These are phyloP conservation scores for Petrolisthes manimaculis DNA, from an alignment of 2,888 invertebrate species.

Conservation along the genomic window DNA sequence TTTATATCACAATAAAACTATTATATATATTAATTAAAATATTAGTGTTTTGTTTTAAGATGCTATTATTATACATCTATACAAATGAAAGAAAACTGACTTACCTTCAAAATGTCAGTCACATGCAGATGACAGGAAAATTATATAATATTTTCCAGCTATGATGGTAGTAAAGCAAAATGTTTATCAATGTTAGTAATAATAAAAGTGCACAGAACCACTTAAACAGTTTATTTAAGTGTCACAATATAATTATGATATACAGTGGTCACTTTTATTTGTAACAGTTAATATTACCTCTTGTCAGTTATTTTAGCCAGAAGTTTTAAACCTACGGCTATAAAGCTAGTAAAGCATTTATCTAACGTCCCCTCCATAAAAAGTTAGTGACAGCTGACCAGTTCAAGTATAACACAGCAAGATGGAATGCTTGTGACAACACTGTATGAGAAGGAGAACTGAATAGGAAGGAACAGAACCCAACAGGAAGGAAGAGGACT, in stretches of 20 bases:
- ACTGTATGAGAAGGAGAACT: not conserved
- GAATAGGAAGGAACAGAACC: conserved; percentile 35
- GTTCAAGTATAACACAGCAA: conserved; percentile 30
- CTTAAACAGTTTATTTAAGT: conserved; percentile 63
- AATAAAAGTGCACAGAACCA: conserved; percentile 42
- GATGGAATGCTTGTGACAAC: conserved; percentile 27
- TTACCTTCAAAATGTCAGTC: not conserved
- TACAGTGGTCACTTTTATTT: conserved; percentile 61
- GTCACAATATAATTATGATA: conserved; percentile 60
- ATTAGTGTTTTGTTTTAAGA: no score
- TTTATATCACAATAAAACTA: no score
- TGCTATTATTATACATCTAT: not conserved
- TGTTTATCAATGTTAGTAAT: conserved; percentile 30
- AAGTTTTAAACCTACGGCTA: conserved; percentile 59
- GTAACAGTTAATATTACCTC: conserved; percentile 61
- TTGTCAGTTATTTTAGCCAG: conserved; percentile 48
- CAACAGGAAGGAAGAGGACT: conserved; percentile 33
- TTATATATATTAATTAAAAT: no score
- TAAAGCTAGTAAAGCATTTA: conserved; percentile 55
- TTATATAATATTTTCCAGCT: not conserved
- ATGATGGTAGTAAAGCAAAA: not conserved
- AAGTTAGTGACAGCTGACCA: conserved; percentile 56
- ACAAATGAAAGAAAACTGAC: not conserved
- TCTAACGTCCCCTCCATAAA: conserved; percentile 54
- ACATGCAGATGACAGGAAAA: not conserved